These are phyloP conservation scores for Parus major DNA, from an alignment of 2,113 vertebrate genomes.

Conservation along the genomic window DNA sequence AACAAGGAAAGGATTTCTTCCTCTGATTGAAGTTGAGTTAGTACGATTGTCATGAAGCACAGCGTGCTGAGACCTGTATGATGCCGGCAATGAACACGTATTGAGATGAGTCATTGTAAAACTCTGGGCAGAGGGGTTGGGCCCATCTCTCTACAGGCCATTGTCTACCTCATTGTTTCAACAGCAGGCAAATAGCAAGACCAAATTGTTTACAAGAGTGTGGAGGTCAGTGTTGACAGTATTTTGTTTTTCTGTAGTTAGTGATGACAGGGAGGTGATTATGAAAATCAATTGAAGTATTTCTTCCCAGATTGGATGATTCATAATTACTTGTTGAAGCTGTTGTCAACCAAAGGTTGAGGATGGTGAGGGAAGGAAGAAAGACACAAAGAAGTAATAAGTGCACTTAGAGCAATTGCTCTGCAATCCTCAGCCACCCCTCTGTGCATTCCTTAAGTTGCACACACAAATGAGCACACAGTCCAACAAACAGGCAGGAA, in stretches of 20 bases:
- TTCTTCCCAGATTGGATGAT: constrained; percentile 12
- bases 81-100: not conserved
- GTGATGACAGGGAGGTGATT: constrained; percentile 25
- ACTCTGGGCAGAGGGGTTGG: constrained; percentile 5
- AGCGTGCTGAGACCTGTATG: not conserved
- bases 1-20: constrained; percentile 52
- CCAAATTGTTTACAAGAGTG: not conserved
- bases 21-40: not conserved
- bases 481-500: not conserved
- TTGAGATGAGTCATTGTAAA: constrained; percentile 7
- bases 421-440: not conserved
- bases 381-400: not conserved
- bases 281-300: not conserved
- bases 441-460: not conserved
- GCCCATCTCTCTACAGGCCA: not conserved
- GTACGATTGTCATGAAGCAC: not conserved
- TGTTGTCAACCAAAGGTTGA: not conserved
- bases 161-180: not conserved
- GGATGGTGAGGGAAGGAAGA: not conserved
- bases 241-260: constrained; percentile 9
- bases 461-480: not conserved
- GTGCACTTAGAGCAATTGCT: not conserved
- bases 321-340: not conserved
- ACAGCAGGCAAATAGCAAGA: not conserved
- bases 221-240: not conserved